A percentile compares a stretch with the other conserved stretches of the same genome.
Conservation (phyloP, 2,113 vertebrate species). For the Otus sunia region DNA sequence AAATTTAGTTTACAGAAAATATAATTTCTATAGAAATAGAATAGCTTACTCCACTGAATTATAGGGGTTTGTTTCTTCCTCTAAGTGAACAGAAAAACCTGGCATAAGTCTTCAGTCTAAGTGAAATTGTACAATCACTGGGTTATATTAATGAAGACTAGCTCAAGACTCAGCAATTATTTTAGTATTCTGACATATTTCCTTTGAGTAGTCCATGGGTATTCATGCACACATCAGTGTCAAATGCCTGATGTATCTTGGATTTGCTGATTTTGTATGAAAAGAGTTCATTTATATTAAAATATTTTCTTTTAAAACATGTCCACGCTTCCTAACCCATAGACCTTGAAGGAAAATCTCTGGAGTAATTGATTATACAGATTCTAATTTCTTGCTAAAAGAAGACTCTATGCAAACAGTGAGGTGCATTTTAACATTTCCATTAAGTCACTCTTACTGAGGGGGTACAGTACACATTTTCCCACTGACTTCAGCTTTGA, state of each 20-base stretch:
- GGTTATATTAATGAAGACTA: not conserved
- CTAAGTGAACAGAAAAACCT: not conserved
- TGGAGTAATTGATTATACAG: constrained; percentile 20
- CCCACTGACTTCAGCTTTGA: not conserved
- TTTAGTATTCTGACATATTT: constrained; percentile 2
- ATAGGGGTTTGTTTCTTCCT: not conserved
- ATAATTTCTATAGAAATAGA: not conserved
- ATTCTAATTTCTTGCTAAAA: not conserved
- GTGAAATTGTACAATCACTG: not conserved
- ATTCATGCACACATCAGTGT: not conserved
- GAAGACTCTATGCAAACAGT: not conserved
- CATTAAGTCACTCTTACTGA: not conserved
- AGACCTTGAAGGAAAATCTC: constrained; percentile 24
- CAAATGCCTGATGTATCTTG: not conserved
- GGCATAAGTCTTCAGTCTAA: not conserved
- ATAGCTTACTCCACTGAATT: not conserved
- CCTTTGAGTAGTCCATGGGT: not conserved
- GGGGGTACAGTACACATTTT: not conserved
- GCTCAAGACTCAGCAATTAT: not conserved
- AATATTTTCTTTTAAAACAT: constrained; percentile 15
- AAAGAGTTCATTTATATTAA: constrained; percentile 7
- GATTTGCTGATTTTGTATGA: not conserved
- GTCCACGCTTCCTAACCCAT: not conserved
- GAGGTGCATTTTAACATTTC: constrained; percentile 20
- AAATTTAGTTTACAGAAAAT: constrained; percentile 27